These are phyloP conservation scores for Artibeus jamaicensis DNA, from an alignment of 2,797 vertebrate genomes.

Conservation along the genomic window DNA sequence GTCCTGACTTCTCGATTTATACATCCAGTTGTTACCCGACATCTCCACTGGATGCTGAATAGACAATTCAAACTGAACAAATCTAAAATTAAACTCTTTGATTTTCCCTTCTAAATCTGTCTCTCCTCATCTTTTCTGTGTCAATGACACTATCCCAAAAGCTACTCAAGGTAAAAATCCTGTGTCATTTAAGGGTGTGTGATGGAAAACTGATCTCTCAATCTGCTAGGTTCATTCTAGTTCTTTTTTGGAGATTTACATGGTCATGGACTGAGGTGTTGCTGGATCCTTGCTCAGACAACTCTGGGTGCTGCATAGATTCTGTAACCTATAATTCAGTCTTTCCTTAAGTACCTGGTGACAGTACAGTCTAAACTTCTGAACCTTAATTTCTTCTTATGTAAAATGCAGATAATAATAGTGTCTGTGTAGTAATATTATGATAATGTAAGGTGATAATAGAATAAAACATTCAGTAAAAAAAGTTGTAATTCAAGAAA, in stretches of 20 bases:
- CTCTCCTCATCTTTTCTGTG: neutral
- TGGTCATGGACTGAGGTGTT: neutral
- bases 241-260: neutral
- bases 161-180: neutral
- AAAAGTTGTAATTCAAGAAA: neutral
- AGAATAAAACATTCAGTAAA: neutral
- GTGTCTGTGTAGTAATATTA: neutral
- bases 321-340: neutral
- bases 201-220: neutral
- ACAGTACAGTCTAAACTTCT: neutral
- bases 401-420: neutral
- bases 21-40: neutral
- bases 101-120: neutral
- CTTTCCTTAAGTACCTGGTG: neutral
- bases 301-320: neutral
- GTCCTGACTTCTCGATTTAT: neutral
- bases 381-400: neutral
- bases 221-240: neutral
- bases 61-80: neutral
- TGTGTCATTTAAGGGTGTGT: neutral
- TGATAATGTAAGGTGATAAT: neutral
- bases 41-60: neutral
- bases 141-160: neutral
- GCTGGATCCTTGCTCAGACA: neutral
- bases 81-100: neutral